Base-by-base conservation (phyloP, 2,113 vertebrate genomes). In the Salvelinus sp. region DNA sequence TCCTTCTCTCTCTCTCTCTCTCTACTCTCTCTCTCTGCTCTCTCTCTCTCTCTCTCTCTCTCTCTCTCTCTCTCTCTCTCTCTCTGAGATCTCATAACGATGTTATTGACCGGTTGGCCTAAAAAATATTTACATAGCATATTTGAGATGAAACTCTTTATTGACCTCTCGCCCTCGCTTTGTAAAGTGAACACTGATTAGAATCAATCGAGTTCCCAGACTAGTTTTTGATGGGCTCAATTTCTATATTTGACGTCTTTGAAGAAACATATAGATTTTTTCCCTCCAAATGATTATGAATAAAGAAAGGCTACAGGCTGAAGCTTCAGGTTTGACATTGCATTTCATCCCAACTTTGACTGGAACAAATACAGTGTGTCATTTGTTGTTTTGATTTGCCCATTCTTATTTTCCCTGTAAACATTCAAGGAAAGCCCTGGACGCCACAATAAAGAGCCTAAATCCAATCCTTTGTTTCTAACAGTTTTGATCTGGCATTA, bases 21-120 rank as follows among this genome's bases (percentile, higher is more conserved):
- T n/a, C n/a, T n/a, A n/a, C 44, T 48, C 28, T 16, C n/a, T 10
- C 3, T n/a, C n/a, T n/a, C n/a, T n/a, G n/a, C n/a, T n/a, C n/a
- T 70, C n/a, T 25, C 69, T 50, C 38, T 44, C 67, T 44, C 67
- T 70, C 38, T 22, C 23, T 18, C 22, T 70, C 13, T 44, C 23
- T 57, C 69, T 48, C 16, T 70, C 38, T 25, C 9, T 70, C 69
- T 23, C 6, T 44, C n/a, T 44, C 9, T 7, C 44, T 48, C 28
- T 16, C n/a, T 10, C 3, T n/a, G n/a, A 50, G 70, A 77, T 82
- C 76, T 84, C 20, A 79, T 75, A 66, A 76, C 60, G 78, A 27
- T 71, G 74, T 83, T 50, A 75, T 78, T 82, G 82, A 88, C 82
- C 77, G 62, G 75, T 30, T 67, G 68, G 57, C 70, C 75, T 57